A percentile compares a stretch with the other conserved stretches of the same genome.
phyloP scores from a whole-genome alignment of 1,140 invertebrate genomes.

The Colletes latitarsis region DNA sequence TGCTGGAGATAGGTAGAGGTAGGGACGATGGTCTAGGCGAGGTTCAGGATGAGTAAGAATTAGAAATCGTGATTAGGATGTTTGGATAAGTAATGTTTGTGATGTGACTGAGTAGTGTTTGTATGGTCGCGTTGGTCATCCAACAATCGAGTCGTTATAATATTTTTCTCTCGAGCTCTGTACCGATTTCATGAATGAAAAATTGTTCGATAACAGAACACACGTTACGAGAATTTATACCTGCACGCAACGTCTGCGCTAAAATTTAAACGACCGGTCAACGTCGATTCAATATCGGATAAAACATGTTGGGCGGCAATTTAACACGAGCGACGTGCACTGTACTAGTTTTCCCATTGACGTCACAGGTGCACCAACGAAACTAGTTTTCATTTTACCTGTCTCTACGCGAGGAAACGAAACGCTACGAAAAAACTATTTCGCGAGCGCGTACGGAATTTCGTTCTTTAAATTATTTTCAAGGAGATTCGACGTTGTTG shows the following conservation, averaged over 20 bases:
- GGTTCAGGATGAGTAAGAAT: too few species aligned
- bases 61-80: too few species aligned
- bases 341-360: conserved; percentile 43
- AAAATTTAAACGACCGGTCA: neutral
- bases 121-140: too few species aligned
- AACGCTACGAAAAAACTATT: neutral
- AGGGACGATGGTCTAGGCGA: too few species aligned
- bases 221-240: too few species aligned
- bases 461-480: neutral
- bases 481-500: too few species aligned
- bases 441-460: neutral
- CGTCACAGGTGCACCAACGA: conserved; percentile 19
- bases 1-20: too few species aligned
- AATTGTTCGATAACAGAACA: too few species aligned
- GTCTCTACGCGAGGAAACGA: neutral
- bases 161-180: too few species aligned
- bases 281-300: neutral
- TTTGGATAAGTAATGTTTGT: too few species aligned
- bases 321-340: conserved; percentile 30
- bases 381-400: conserved; percentile 10
- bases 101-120: too few species aligned
- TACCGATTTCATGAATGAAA: conserved; percentile 5
- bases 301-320: conserved; percentile 28
- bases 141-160: neutral
- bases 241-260: too few species aligned